phyloP scores from a whole-genome alignment of 2,113 vertebrate genomes.

The Mormyrus iriodes region DNA sequence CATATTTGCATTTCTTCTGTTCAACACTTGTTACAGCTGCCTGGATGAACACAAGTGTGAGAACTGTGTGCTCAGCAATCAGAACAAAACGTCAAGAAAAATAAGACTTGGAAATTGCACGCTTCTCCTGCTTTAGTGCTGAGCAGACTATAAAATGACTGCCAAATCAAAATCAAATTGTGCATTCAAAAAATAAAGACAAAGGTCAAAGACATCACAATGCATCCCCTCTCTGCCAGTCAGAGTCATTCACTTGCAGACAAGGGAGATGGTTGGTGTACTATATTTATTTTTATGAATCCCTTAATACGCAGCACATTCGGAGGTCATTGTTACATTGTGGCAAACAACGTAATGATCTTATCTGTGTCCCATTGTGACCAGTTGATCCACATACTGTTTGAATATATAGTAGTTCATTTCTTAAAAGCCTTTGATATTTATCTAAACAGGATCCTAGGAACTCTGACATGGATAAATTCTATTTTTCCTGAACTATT shows the following conservation, averaged over 20 bases:
- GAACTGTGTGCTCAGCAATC: neutral
- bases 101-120: constrained; percentile 13
- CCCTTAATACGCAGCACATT: neutral
- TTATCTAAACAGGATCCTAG: neutral
- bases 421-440: neutral
- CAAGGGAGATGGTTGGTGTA: neutral
- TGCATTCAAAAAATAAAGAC: neutral
- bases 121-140: neutral
- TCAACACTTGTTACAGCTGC: neutral
- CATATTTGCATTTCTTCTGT: neutral
- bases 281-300: neutral
- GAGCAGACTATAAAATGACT: neutral
- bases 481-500: neutral
- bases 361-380: neutral
- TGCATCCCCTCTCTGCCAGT: neutral
- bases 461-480: constrained; percentile 1
- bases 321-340: neutral
- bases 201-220: constrained; percentile 2
- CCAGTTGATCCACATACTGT: neutral
- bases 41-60: neutral
- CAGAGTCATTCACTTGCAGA: neutral
- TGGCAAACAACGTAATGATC: neutral
- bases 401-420: neutral
- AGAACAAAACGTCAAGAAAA: neutral
- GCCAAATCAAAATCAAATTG: neutral